Conservation (phyloP, 2,888 invertebrate species). For the Furcula furcula region DNA sequence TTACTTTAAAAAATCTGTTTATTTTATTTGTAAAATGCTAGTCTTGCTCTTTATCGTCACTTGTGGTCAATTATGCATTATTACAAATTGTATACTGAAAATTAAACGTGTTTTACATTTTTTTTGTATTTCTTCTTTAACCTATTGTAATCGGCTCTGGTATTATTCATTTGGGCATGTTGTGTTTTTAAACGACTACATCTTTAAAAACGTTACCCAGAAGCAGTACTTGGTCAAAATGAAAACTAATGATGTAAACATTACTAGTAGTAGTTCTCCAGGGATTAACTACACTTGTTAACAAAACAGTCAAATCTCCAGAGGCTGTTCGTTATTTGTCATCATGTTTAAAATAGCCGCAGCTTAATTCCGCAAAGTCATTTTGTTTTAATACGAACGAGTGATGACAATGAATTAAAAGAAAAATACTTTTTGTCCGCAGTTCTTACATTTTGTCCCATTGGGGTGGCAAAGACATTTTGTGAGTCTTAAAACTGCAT, state of each 20-base stretch:
- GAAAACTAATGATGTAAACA: conserved; percentile 46
- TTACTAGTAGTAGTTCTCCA: conserved; percentile 22
- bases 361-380: conserved; percentile 26
- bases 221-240: conserved; percentile 29
- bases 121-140: too few species aligned
- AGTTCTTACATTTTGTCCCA: conserved; percentile 5
- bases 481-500: too few species aligned
- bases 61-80: too few species aligned
- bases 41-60: too few species aligned
- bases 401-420: conserved; percentile 24
- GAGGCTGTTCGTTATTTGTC: conserved; percentile 33
- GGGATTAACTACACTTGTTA: conserved; percentile 14
- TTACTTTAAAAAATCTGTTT: too few species aligned
- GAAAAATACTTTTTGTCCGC: conserved; percentile 15
- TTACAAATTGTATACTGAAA: too few species aligned
- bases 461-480: conserved; percentile 1
- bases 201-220: too few species aligned
- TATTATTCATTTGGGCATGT: too few species aligned
- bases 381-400: conserved; percentile 20
- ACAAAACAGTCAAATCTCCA: conserved; percentile 14
- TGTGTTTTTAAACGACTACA: too few species aligned
- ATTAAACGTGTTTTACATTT: too few species aligned
- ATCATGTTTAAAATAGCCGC: conserved; percentile 20
- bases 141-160: too few species aligned
- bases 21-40: too few species aligned